Evolutionary conservation across 2,888 invertebrate genomes (phyloP), one percentile per base, ranked within the genome.

Genomic region (Platypus cylindrus): DNA sequence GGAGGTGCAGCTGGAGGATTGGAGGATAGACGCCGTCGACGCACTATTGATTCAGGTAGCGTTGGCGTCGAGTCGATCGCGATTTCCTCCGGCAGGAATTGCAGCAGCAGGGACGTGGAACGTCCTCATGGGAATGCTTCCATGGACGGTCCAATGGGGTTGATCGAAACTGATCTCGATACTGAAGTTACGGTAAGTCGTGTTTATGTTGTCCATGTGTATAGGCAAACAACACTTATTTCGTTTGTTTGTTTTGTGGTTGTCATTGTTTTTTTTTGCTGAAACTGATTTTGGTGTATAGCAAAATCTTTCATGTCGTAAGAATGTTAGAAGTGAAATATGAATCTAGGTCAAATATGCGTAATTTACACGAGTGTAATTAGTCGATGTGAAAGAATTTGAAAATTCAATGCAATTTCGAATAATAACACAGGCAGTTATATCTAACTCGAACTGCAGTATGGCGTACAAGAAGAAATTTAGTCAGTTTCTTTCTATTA

Each of bases 131-230:
- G 56, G 52, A 56, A 59, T 48, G 51, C 45, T 44, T 47, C 53
- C 48, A 50, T 48, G 49, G 71, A 72, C 60, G 38, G 38, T 34
- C 69, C 74, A 62, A 71, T 76, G 65, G 84, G 85, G 62, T 73
- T 86, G 68, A 80, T 87, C 65, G 87, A 87, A 71, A 87, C 89
- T 53, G 86, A 87, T 68, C 73, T 86, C 66, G 86, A 87, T 66
- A 78, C 80, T 60, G 74, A 70, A 63, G 75, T 70, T 65, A 73
- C 72, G 44, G 66, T 71, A 33, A 37, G 40, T 37, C n/a, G 9
- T 7, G 3, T 7, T 16, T 13, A 26, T 9, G 13, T 12, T 26
- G 14, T 12, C 3, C 7, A 17, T 17, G n/a, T n/a, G n/a, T n/a
- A 20, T 20, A 8, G 7, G 8, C 7, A 20, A 20, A 20, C 22